These are phyloP conservation scores for Lontra canadensis DNA, from an alignment of 2,113 vertebrate species.

Conservation along the genomic window DNA sequence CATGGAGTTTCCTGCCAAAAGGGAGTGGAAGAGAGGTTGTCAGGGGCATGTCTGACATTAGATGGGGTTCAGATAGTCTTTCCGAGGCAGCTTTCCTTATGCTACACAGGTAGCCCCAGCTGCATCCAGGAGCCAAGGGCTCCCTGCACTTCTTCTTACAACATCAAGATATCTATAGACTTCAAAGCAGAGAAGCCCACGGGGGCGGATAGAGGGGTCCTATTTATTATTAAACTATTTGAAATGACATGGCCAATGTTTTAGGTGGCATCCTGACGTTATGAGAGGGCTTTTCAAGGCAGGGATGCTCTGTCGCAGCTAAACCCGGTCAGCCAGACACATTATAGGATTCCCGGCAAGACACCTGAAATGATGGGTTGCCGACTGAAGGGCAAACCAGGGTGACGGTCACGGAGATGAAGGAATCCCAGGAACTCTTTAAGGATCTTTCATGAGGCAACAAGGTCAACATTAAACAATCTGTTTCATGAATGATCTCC, in stretches of 20 bases:
- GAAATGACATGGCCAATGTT: not conserved
- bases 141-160: not conserved
- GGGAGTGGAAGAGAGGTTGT: not conserved
- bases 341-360: not conserved
- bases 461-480: not conserved
- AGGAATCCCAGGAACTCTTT: not conserved
- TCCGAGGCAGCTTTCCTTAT: not conserved
- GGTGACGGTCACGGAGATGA: not conserved
- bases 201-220: not conserved
- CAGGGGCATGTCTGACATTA: not conserved
- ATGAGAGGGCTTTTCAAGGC: constrained; percentile 39
- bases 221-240: not conserved
- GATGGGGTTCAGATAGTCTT: not conserved
- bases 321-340: constrained; percentile 26
- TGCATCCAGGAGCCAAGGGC: not conserved
- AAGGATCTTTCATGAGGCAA: constrained; percentile 30
- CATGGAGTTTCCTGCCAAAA: not conserved
- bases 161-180: not conserved
- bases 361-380: constrained; percentile 58
- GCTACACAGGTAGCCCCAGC: not conserved
- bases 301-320: not conserved
- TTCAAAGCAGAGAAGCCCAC: not conserved
- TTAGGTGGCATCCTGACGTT: not conserved
- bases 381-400: not conserved
- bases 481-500: not conserved